These are phyloP conservation scores for Formica exsecta DNA, from an alignment of 1,140 invertebrate genomes.

Conservation along the genomic window DNA sequence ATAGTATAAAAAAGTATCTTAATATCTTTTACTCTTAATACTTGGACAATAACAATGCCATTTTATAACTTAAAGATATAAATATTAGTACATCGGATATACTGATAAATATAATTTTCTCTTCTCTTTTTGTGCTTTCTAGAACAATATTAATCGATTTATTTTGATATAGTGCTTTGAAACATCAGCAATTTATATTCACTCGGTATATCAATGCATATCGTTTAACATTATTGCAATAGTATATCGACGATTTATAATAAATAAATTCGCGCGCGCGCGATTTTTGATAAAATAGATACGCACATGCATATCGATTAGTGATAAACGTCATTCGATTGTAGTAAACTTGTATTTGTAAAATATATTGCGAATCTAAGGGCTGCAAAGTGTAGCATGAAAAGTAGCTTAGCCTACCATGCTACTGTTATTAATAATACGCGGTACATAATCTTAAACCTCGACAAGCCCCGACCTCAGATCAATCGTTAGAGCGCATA, in stretches of 20 bases:
- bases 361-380: conserved; percentile 58
- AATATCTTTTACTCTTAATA: neutral
- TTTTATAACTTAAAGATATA: neutral
- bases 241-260: conserved; percentile 66
- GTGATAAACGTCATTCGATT: conserved; percentile 64
- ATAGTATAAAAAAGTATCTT: conserved; percentile 12
- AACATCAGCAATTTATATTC: conserved; percentile 1
- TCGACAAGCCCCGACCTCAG: conserved; percentile 53
- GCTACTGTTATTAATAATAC: conserved; percentile 60
- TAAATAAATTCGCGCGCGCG: conserved; percentile 73
- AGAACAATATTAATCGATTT: conserved; percentile 11
- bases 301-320: conserved; percentile 70
- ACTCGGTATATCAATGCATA: neutral
- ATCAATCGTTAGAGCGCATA: conserved; percentile 68
- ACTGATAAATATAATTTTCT: neutral
- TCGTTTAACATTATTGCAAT: neutral
- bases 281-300: conserved; percentile 63
- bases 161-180: neutral
- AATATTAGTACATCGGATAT: neutral
- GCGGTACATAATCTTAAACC: conserved; percentile 53
- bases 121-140: neutral
- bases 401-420: conserved; percentile 61
- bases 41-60: neutral
- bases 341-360: conserved; percentile 48
- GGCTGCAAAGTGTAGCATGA: conserved; percentile 32